These are phyloP conservation scores for Agapetus fuscipes DNA, from an alignment of 2,888 invertebrate species.

Conservation along the genomic window DNA sequence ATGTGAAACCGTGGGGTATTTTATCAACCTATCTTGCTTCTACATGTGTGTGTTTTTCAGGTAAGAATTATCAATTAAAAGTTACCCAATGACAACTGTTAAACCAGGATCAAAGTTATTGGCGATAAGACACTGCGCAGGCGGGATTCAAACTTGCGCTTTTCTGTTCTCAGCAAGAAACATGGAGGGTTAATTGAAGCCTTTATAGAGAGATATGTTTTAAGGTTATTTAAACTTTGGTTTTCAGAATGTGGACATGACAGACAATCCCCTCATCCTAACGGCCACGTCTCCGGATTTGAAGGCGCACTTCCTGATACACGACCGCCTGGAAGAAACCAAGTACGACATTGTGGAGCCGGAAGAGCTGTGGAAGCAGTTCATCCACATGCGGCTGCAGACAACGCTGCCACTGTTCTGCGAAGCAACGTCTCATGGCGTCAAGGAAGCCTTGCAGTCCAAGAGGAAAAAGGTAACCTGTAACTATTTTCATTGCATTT, in stretches of 20 bases:
- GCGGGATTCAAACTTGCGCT: no score
- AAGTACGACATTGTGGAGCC: constrained; percentile 53
- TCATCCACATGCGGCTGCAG: constrained; percentile 58
- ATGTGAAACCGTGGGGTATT: no score
- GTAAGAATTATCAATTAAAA: no score
- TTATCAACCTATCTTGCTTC: no score
- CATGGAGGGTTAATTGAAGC: no score
- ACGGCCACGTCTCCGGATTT: constrained; percentile 48
- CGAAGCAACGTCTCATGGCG: constrained; percentile 46
- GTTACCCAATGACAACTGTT: no score
- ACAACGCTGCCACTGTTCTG: constrained; percentile 56
- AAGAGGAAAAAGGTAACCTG: constrained; percentile 55
- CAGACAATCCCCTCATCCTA: constrained; percentile 67
- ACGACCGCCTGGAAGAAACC: constrained; percentile 60
- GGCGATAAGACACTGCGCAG: no score
- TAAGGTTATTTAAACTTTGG: neutral
- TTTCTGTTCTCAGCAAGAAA: no score
- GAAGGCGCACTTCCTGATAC: constrained; percentile 57
- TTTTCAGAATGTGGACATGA: constrained; percentile 60
- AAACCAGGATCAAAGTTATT: no score
- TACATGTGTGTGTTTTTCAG: no score
- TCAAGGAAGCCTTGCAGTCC: constrained; percentile 53
- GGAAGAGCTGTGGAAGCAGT: constrained; percentile 56
- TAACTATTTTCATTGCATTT: no score
- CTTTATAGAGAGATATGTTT: no score